Base-by-base conservation (phyloP, 2,797 vertebrate species). In the Lutjanus campechanus region DNA sequence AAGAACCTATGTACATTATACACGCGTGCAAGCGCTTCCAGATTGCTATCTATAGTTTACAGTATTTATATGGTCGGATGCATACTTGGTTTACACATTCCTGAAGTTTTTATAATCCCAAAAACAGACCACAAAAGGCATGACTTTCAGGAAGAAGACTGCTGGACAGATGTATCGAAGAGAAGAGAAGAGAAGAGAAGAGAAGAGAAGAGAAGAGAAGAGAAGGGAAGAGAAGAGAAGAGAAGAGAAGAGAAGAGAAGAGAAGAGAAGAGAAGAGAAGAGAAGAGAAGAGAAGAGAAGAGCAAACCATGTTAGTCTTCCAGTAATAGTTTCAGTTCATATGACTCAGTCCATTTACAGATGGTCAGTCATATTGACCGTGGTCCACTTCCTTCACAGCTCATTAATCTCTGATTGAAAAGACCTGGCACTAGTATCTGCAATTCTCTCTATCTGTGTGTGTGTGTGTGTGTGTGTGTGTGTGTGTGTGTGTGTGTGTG, bases 311-410 rank as follows among this genome's bases (percentile, higher is more conserved):
- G 76, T 46, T 25, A 86, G 64, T 20, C 67, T 91, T 92, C 91
- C 91, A 90, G 91, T 82, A 91, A 90, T 2, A 58, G 60, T 69
- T 77, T 72, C 17, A 81, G 13, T 71, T 79, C 60, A 64, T 25
- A 56, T 91, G 92, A 91, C 78, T 91, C 91, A 91, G 89, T 73
- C 56, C 77, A 80, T 85, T 83, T 89, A 65, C 83, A 79, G 82
- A 86, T 87, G 89, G 86, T 87, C 87, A 79, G 81, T 88, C 79
- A 85, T 81, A 72, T 82, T 29, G 73, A 83, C 64, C 80, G 60
- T 67, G 73, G 74, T 74, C 85, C 40, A 51, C 75, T 83, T 80
- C 62, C 65, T 80, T 84, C 77, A 86, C 77, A 79, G 73, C 44
- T 56, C 87, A 88, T 90, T 79, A 83, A 79, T 81, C 54, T 75